Base-by-base conservation (phyloP, 2,113 vertebrate species). In the Pygoscelis adeliae region DNA sequence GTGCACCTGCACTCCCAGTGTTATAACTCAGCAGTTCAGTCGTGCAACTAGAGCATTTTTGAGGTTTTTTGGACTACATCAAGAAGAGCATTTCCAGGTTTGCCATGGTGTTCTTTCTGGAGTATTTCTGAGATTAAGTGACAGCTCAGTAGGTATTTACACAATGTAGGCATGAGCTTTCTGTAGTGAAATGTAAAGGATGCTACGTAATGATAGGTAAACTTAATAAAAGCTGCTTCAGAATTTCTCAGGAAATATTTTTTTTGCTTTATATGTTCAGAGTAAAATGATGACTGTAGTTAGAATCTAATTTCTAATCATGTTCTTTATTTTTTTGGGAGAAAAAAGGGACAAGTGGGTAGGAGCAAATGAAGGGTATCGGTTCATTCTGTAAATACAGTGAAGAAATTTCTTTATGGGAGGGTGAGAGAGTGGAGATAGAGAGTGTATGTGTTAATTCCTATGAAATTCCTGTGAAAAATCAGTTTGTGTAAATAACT, bases 111-210 rank as follows among this genome's bases (percentile, higher is more conserved):
- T 91, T 71, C 61, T 87, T 83, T 71, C 76, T 92, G 88, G 94
- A 97, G 94, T 86, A 55, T 93, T 97, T 97, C 81, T 95, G 91
- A 96, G 95, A 90, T 92, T 84, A 88, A 94, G 93, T 95, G 97
- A 93, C 97, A 96, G 95, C 96, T 97, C 97, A 93, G 97, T 93
- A 81, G 97, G 97, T 97, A 49, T 87, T 98, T 96, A 87, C 90
- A 95, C 95, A 92, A 61, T 16, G 89, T 92, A 67, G 96, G 89
- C 93, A 70, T 77, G 95, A 96, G 88, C 70, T 97, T 95, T 97
- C 87, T 89, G 74, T 82, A 96, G 94, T 71, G 85, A 95, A 78
- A 87, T 44, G 44, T 94, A 90, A 96, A 96, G 46, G 87, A 92
- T 91, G 92, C 82, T 83, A 6, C 30, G 4, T 77, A 44, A 70